A percentile compares a stretch with the other conserved stretches of the same genome.
Conservation (phyloP, 2,888 invertebrate genomes). For the Spilosoma lubricipeda region DNA sequence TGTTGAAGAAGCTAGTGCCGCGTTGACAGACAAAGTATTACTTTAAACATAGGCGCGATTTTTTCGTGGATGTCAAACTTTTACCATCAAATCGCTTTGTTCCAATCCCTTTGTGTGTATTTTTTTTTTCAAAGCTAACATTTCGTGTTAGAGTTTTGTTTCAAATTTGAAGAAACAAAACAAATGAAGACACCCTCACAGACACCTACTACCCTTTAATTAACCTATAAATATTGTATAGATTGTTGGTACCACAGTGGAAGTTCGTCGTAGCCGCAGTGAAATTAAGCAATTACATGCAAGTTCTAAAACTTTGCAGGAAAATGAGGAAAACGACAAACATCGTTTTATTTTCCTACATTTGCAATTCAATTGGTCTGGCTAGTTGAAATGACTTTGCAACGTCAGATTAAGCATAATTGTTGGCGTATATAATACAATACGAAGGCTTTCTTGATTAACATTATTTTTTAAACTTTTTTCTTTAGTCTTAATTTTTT, state of each 20-base stretch:
- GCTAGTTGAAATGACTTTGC: conserved; percentile 58
- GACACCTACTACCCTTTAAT: conserved; percentile 27
- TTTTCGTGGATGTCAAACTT: background rate
- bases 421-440: too few relatives aligned
- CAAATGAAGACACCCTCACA: conserved; percentile 21
- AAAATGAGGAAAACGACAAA: conserved; percentile 71
- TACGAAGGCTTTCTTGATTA: background rate
- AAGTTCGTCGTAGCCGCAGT: conserved; percentile 70
- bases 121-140: background rate
- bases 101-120: background rate
- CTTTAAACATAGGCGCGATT: background rate
- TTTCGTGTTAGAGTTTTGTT: background rate
- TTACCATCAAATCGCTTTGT: background rate
- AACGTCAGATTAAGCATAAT: conserved; percentile 26
- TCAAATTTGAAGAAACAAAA: background rate
- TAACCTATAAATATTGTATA: conserved; percentile 51
- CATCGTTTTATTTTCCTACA: conserved; percentile 71
- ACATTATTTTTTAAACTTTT: background rate
- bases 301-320: conserved; percentile 72
- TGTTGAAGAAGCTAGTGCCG: background rate
- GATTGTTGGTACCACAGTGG: conserved; percentile 50
- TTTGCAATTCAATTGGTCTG: conserved; percentile 76
- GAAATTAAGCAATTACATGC: conserved; percentile 81
- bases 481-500: background rate
- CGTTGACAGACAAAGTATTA: background rate